A percentile compares a stretch with the other conserved stretches of the same genome.
Conservation (phyloP, 2,113 vertebrate species). For the Aythya baeri region DNA sequence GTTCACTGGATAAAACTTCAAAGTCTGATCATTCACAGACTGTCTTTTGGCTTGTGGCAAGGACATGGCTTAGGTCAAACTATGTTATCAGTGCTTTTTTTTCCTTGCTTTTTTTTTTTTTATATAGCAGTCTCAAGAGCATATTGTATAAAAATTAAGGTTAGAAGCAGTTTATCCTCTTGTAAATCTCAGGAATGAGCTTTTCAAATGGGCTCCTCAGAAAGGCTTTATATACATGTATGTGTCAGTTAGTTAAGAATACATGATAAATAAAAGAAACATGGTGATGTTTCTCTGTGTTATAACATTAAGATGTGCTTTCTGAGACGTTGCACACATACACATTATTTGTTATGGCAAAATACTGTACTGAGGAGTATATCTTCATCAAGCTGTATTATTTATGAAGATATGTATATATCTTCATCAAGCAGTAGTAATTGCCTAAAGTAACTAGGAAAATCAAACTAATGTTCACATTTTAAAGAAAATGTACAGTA, state of each 20-base stretch:
- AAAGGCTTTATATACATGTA: not conserved
- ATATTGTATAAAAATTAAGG: not conserved
- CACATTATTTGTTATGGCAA: not conserved
- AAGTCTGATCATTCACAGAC: constrained; percentile 62
- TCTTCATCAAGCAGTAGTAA: not conserved
- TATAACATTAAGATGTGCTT: not conserved
- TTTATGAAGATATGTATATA: too few species aligned
- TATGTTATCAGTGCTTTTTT: not conserved
- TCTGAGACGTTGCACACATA: not conserved
- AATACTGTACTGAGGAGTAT: not conserved
- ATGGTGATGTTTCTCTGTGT: not conserved
- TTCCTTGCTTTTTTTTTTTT: not conserved
- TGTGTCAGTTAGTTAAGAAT: not conserved
- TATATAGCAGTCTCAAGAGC: constrained; percentile 1
- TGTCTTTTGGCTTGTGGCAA: constrained; percentile 72
- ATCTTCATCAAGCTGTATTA: not conserved
- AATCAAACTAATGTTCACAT: too few species aligned
- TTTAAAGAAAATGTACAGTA: too few species aligned
- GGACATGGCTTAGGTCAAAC: constrained; percentile 62
- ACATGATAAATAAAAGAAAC: not conserved
- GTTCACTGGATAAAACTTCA: constrained; percentile 66
- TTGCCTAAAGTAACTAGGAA: too few species aligned
- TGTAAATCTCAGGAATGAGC: not conserved
- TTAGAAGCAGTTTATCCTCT: not conserved
- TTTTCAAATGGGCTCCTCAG: not conserved